A percentile compares a stretch with the other conserved stretches of the same genome.
Conservation (phyloP, 2,888 invertebrate genomes). For the Nebria salina region DNA sequence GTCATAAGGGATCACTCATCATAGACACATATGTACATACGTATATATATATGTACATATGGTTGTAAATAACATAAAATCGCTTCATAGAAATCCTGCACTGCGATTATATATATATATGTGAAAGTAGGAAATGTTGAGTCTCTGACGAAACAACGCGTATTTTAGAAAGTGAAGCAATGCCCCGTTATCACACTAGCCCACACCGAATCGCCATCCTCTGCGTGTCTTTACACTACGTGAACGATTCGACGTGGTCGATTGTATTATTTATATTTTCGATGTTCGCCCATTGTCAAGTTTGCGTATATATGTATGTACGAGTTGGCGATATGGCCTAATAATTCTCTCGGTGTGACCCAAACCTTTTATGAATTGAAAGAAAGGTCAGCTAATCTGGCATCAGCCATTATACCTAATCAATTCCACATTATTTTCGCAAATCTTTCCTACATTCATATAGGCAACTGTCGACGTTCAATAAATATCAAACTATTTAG, state of each 20-base stretch:
- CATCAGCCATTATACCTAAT: neutral
- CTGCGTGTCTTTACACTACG: neutral
- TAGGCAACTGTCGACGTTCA: too few relatives aligned
- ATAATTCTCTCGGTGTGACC: slow-evolving; percentile 35
- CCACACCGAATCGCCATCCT: slow-evolving; percentile 8
- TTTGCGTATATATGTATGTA: slow-evolving; percentile 24
- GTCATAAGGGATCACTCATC: neutral
- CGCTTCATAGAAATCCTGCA: slow-evolving; percentile 25
- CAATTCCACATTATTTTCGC: neutral
- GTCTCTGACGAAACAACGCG: slow-evolving; percentile 37
- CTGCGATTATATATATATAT: slow-evolving; percentile 37
- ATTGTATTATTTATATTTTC: slow-evolving; percentile 41
- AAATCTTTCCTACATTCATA: neutral
- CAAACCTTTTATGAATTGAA: slow-evolving; percentile 39
- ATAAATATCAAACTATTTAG: too few relatives aligned
- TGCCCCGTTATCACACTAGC: slow-evolving; percentile 31
- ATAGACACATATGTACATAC: neutral
- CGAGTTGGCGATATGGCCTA: slow-evolving; percentile 42
- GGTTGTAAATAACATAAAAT: neutral
- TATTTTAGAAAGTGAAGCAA: slow-evolving; percentile 46
- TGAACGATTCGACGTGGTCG: slow-evolving; percentile 6
- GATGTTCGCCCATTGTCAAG: slow-evolving; percentile 46
- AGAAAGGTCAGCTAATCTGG: slow-evolving; percentile 39
- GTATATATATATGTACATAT: neutral
- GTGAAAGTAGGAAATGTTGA: slow-evolving; percentile 43